Conservation (phyloP, 2,888 invertebrate genomes). For the Agrilus mali region DNA sequence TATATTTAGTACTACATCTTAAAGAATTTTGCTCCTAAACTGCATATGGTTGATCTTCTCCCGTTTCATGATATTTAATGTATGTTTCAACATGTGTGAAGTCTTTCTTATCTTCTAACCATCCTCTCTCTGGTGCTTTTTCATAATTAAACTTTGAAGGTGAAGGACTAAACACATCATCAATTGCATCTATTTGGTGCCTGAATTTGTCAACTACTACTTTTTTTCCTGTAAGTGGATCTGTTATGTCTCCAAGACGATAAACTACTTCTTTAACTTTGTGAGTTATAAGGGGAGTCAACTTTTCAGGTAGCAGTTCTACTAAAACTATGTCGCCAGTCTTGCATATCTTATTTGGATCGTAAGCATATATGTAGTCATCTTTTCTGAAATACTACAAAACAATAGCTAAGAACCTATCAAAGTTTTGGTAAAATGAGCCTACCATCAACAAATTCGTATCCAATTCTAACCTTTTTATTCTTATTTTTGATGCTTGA, state of each 20-base stretch:
- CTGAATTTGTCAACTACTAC: constrained; percentile 61
- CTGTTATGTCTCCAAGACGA: constrained; percentile 72
- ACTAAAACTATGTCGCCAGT: constrained; percentile 74
- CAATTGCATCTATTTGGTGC: constrained; percentile 56
- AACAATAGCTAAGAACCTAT: not conserved
- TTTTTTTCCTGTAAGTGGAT: constrained; percentile 73
- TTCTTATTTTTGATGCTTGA: constrained; percentile 65
- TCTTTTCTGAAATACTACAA: constrained; percentile 68
- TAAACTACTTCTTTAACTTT: constrained; percentile 68
- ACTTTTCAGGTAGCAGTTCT: constrained; percentile 55
- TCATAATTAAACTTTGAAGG: constrained; percentile 59
- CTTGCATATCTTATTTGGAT: constrained; percentile 65
- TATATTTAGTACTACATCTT: not conserved
- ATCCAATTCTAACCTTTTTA: constrained; percentile 64
- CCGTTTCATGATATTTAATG: constrained; percentile 64
- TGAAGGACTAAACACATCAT: constrained; percentile 56
- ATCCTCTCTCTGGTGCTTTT: constrained; percentile 66
- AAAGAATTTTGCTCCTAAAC: constrained; percentile 33
- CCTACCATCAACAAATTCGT: constrained; percentile 65
- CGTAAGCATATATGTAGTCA: constrained; percentile 62
- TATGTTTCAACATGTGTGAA: constrained; percentile 66
- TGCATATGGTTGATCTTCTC: constrained; percentile 58
- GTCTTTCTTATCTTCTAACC: constrained; percentile 71
- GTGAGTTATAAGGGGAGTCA: constrained; percentile 68
- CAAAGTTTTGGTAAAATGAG: constrained; percentile 2